Conservation (phyloP, 2,113 vertebrate species). For the Onychorhynchus coronatus region DNA sequence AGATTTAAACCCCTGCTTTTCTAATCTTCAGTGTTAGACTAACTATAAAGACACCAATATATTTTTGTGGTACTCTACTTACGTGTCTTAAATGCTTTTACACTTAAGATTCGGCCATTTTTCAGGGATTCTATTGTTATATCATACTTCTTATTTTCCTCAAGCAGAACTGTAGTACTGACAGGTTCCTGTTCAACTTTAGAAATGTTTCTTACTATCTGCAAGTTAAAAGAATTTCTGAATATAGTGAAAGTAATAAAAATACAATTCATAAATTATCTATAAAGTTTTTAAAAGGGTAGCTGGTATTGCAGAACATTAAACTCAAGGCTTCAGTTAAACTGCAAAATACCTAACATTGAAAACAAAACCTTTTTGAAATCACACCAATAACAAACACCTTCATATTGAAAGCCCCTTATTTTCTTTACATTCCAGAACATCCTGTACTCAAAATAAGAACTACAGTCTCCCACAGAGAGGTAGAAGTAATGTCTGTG, state of each 20-base stretch:
- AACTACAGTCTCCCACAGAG: background rate
- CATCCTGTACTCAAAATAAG: background rate
- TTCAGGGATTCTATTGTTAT: slow-evolving; percentile 75
- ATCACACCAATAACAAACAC: background rate
- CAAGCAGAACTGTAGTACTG: slow-evolving; percentile 66
- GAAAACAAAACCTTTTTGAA: background rate
- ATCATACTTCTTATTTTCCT: slow-evolving; percentile 72
- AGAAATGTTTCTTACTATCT: slow-evolving; percentile 65
- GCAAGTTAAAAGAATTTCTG: slow-evolving; percentile 27
- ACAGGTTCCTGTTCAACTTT: slow-evolving; percentile 50
- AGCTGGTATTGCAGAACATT: fast-evolving
- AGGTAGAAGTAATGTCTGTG: background rate
- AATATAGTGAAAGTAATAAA: background rate
- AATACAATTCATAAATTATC: background rate
- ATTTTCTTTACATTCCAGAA: background rate
- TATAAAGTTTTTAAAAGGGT: background rate
- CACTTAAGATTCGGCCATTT: slow-evolving; percentile 59
- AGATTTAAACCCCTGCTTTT: background rate
- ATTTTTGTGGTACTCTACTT: slow-evolving; percentile 33
- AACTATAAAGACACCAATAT: background rate
- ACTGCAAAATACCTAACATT: background rate
- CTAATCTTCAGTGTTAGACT: background rate
- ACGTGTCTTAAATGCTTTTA: slow-evolving; percentile 77
- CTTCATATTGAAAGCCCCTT: background rate
- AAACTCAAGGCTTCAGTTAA: background rate